Conservation (phyloP, 2,797 vertebrate genomes). For the Euphonia xanthogaster region DNA sequence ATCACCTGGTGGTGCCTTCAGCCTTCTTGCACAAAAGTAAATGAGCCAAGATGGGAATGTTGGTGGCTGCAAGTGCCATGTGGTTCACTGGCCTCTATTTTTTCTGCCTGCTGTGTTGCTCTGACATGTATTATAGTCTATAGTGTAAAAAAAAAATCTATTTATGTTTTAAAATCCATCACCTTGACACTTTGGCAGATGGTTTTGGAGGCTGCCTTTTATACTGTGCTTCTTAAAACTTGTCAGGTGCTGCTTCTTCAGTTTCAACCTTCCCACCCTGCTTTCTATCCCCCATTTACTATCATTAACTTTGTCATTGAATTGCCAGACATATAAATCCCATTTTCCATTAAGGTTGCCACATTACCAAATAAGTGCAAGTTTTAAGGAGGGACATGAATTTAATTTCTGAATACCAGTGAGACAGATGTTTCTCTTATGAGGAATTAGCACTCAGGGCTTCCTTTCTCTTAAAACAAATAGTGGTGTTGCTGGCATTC, state of each 20-base stretch:
- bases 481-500: neutral
- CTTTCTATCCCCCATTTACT: neutral
- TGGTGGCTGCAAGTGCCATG: neutral
- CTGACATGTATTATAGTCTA: neutral
- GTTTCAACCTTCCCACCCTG: neutral
- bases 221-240: neutral
- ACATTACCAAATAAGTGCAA: conserved; percentile 35
- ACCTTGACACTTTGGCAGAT: conserved; percentile 3
- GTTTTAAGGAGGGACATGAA: conserved; percentile 1
- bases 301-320: neutral
- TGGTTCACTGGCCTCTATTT: neutral
- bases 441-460: neutral
- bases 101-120: neutral
- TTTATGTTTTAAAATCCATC: conserved; percentile 26
- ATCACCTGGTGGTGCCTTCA: neutral
- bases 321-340: conserved; percentile 17
- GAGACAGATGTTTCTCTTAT: conserved; percentile 39
- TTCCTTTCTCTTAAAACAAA: conserved; percentile 50
- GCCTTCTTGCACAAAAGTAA: neutral
- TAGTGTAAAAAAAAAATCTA: neutral
- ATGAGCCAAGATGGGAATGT: neutral
- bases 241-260: neutral
- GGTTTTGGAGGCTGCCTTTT: neutral
- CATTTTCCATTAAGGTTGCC: conserved; percentile 49
- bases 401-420: conserved; percentile 11